Evolutionary conservation across 2,888 invertebrate species (phyloP), one percentile per base, ranked within the genome.

Genomic region (Odontocolon sp.): DNA sequence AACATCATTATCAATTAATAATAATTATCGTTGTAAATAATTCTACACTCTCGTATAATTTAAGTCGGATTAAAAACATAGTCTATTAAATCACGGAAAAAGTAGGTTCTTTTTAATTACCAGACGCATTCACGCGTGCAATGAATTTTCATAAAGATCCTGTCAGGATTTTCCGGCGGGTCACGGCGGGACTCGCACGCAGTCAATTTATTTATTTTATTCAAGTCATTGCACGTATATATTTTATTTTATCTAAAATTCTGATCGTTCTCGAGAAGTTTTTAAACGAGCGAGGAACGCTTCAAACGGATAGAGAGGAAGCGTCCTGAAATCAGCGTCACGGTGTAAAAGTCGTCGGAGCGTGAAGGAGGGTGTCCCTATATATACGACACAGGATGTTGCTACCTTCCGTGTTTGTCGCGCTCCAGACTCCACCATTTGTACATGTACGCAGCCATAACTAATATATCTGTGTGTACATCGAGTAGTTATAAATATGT

Each of bases 321-420:
- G 82, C 85, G 52, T 86, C 85, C 87, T 85, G 85, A 86, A 87
- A 87, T 87, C 87, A 87, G 83, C 85, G 85, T 86, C 85, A 88
- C 87, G 85, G 80, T 85, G 87, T 86, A 81, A 87, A 87, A n/a
- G 69, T 78, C 86, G 83, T 66, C 85, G 75, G 83, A 87, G 86
- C 87, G 81, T 87, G 80, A 85, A 85, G 69, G 67, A 77, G 81
- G 82, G 80, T 84, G 79, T 80, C 82, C 81, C 82, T 83, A 42
- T 40, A 57, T 72, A 40, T 21, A 77, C 63, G 57, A 63, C 40
- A 52, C 73, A 77, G 68, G 73, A 77, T 73, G 72, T 71, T 70
- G 77, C 85, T 83, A 80, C 84, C 83, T 86, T 87, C 86, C 86
- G 87, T 82, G 82, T 86, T 78, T 74, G 71, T 80, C 77, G 79